Percentiles rank a stretch among this genome's conserved stretches.
phyloP scores from a whole-genome alignment of 2,113 vertebrate species.

The Uria aalge region DNA sequence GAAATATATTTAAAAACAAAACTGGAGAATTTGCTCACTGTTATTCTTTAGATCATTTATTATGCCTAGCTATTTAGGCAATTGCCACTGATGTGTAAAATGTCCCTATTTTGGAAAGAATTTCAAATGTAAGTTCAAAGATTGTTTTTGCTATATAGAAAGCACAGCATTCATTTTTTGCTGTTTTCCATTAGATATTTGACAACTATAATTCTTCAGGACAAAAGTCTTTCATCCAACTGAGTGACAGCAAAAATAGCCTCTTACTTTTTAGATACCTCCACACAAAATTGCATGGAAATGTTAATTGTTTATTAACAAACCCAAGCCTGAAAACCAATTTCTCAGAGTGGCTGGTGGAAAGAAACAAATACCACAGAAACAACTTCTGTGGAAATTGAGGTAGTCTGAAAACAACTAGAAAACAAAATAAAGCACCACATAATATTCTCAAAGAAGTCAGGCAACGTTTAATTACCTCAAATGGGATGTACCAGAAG shows the following conservation, averaged over 20 bases:
- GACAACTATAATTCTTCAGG: not conserved
- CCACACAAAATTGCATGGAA: not conserved
- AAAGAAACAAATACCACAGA: not conserved
- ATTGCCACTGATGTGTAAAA: not conserved
- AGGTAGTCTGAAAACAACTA: not conserved
- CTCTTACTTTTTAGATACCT: not conserved
- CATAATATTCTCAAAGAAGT: not conserved
- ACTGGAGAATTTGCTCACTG: not conserved
- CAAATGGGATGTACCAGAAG: not conserved
- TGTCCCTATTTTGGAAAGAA: not conserved
- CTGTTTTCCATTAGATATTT: not conserved
- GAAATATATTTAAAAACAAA: not conserved
- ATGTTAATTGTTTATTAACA: not conserved
- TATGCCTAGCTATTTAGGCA: not conserved
- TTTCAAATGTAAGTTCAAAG: not conserved
- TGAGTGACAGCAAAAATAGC: not conserved
- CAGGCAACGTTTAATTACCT: slow-evolving; percentile 2
- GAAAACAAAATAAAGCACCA: not conserved
- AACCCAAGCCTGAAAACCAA: not conserved
- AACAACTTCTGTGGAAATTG: not conserved
- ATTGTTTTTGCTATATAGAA: not conserved
- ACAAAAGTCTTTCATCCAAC: not conserved
- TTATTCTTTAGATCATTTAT: not conserved
- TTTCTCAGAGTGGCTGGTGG: not conserved
- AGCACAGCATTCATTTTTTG: not conserved